Conservation (phyloP, 2,888 invertebrate genomes). For the Liodrosophila aerea region DNA sequence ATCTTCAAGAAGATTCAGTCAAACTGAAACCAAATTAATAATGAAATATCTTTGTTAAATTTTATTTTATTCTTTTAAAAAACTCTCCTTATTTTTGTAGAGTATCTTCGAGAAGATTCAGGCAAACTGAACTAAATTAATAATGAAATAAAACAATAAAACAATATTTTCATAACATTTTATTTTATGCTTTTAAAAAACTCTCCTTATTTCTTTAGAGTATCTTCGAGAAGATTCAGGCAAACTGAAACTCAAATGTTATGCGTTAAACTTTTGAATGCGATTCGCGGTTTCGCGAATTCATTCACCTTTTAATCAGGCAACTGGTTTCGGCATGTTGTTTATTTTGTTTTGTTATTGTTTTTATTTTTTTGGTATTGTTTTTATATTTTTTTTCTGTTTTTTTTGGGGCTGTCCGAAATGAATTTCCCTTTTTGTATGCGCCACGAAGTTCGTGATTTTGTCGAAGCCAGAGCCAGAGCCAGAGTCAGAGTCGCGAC, state of each 20-base stretch:
- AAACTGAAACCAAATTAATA: no score
- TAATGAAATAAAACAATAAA: no score
- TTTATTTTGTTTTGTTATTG: conserved; percentile 8
- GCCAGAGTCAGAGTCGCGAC: conserved; percentile 16
- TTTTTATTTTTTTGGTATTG: conserved; percentile 22
- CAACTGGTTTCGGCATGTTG: conserved; percentile 51
- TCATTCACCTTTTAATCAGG: conserved; percentile 75
- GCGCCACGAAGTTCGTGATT: conserved; percentile 63
- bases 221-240: conserved; percentile 13
- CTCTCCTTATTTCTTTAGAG: conserved; percentile 5
- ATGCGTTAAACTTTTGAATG: conserved; percentile 42
- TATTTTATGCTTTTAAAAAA: no score
- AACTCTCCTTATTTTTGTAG: no score
- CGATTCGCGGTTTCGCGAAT: conserved; percentile 54
- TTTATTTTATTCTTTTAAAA: no score
- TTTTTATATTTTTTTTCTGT: conserved; percentile 20
- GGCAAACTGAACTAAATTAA: no score
- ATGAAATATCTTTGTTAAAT: no score
- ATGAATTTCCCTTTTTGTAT: conserved; percentile 73
- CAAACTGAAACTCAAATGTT: conserved; percentile 27
- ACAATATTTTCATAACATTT: no score
- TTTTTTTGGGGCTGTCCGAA: conserved; percentile 42
- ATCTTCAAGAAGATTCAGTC: no score
- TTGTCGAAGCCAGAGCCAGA: conserved; percentile 21
- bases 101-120: no score